These are phyloP conservation scores for Corythoichthys haematopterus DNA, from an alignment of 2,113 vertebrate genomes.

Conservation along the genomic window DNA sequence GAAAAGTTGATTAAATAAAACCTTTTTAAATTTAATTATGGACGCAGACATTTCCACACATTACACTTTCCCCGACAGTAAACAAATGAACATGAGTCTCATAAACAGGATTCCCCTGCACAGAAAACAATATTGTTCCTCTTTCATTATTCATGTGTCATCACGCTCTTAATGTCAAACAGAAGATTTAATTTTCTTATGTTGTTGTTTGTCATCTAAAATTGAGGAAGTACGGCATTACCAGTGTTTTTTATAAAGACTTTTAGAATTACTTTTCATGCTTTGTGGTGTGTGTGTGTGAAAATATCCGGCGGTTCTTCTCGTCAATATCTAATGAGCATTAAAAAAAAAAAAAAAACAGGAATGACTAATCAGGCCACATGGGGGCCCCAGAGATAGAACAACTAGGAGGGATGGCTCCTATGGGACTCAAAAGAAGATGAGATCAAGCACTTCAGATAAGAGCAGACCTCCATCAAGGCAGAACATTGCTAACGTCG, in stretches of 20 bases:
- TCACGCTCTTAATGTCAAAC: background rate
- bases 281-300: constrained; percentile 8
- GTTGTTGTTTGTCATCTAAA: constrained; percentile 10
- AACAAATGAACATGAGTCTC: background rate
- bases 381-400: constrained; percentile 71
- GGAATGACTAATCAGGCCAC: constrained; percentile 63
- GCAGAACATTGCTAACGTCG: background rate
- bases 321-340: constrained; percentile 9
- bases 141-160: constrained; percentile 34
- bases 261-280: constrained; percentile 1
- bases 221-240: constrained; percentile 12
- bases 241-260: background rate
- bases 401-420: constrained; percentile 21
- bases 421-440: background rate
- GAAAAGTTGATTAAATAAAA: background rate
- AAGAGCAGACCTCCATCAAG: background rate
- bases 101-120: constrained; percentile 2
- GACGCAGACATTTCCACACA: background rate
- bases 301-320: constrained; percentile 4
- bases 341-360: constrained; percentile 12
- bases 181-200: background rate
- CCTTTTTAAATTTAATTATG: background rate
- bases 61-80: background rate
- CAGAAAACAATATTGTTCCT: constrained; percentile 11
- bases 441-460: background rate